Base-by-base conservation (phyloP, 2,888 invertebrate genomes). In the Tenthredo amoena region DNA sequence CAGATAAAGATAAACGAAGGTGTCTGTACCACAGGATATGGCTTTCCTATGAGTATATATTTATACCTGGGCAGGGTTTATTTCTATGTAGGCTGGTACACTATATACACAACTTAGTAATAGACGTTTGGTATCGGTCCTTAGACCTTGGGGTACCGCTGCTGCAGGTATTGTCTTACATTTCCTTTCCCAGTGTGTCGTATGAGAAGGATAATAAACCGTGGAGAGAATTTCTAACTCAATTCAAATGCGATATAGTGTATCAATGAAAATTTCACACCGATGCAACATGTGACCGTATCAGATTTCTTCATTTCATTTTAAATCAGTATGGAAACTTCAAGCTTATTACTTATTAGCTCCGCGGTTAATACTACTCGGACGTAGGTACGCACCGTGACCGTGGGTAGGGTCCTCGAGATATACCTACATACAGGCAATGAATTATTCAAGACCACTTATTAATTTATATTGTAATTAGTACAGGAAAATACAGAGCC, bases 401-500 rank as follows among this genome's bases (percentile, higher is more conserved):
- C 43, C 43, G 43, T 26, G 74, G 43, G 43, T 21, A 21, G 55
- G 77, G 77, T 77, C 7, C 18, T 55, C 40, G 34, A 50, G 74
- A 21, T 21, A n/a, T n/a, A 55, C n/a, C 18, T 55, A n/a, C 10
- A 26, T 62, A 43, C 43, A 12, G 21, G 37, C 43, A 26, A 74
- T 74, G 40, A 43, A 74, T 74, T 43, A 74, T 74, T 74, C 74
- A 74, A n/a, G 40, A 74, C n/a, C 43, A 43, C 18, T 74, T 74
- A 74, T 43, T 43, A 74, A 74, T 74, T 74, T 21, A 21, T 21
- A 74, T 43, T 37, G n/a, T 37, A 71, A 71, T 71, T 71, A 71
- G 62, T 3, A n/a, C 15, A 71, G n/a, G n/a, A 71, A 37, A 71
- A 71, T 31, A 40, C 18, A 34, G 18, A 71, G 34, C 18, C 18